Evolutionary conservation across 2,113 vertebrate species (phyloP), one percentile per base, ranked within the genome.

Genomic region (Boulengeromyrus knoepffleri): DNA sequence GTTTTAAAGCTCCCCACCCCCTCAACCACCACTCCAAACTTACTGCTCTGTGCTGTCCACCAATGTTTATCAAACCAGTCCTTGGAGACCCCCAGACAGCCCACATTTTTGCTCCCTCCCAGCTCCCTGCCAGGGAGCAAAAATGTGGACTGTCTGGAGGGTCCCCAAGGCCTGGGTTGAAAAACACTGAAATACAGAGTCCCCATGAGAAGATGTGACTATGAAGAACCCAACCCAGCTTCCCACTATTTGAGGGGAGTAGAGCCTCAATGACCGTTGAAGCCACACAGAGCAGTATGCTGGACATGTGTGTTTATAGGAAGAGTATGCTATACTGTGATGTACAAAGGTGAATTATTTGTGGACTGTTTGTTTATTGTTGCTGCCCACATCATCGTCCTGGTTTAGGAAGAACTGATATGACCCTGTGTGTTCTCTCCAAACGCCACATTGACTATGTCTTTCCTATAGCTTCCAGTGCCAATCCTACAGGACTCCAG

Each of bases 401-500:
- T 85, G 45, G 15, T 85, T 9, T 47, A 85, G 83, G 39, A 85
- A 47, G 45, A 1, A 47, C 80, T n/a, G 83, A 47, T 24, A 85
- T 88, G 74, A 10, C 31, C 36, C n/a, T 24, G 85, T 86, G 9
- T 46, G 47, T 49, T 15, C 47, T 42, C 9, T 6, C 62, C 45
- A 9, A 24, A n/a, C 36, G 2, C 12, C 27, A 70, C 66, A 52
- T 86, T 77, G 46, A 50, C 92, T 90, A 91, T 46, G 90, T 89
- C 70, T 15, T 91, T 45, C 90, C 90, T 50, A 8, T 74, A 90
- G 90, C 24, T 49, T 19, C 95, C 96, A 0, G 92, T 95, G 89
- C 92, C 95, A 0, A 90, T 92, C 2, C 0, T 94, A 87, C 94
- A 94, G 0, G 94, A 94, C 93, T 95, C 93, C 92, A 94, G 92